These are phyloP conservation scores for Ctenodactylus gundi DNA, from an alignment of 2,113 vertebrate genomes.

Conservation along the genomic window DNA sequence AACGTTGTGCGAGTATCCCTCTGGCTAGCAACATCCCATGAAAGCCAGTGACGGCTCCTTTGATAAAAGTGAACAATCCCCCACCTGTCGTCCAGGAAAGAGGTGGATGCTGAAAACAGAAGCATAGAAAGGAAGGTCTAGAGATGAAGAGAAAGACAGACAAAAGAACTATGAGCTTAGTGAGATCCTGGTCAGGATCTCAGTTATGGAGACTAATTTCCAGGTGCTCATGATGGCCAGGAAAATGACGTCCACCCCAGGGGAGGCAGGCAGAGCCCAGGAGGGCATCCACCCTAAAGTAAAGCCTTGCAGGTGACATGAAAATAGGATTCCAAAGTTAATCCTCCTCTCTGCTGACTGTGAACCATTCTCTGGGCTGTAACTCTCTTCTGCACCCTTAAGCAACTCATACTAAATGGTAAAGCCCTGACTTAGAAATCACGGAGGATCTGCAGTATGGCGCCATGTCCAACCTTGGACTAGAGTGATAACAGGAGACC, in stretches of 20 bases:
- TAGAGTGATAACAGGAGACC: not conserved
- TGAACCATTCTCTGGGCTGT: not conserved
- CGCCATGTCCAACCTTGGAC: not conserved
- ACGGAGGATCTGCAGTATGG: not conserved
- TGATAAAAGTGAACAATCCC: not conserved
- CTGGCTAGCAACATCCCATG: not conserved
- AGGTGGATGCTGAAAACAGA: not conserved
- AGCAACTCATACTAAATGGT: not conserved
- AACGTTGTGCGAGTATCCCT: not conserved
- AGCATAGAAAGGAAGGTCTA: not conserved
- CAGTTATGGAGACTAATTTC: not conserved
- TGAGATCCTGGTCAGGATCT: not conserved
- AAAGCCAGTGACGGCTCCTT: not conserved
- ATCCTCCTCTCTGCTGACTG: not conserved
- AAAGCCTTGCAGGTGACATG: not conserved
- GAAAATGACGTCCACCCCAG: not conserved
- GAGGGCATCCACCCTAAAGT: not conserved
- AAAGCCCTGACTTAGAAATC: not conserved
- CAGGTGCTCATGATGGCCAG: accelerated
- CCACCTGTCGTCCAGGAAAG: not conserved
- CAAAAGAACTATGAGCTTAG: not conserved
- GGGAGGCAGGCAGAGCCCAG: not conserved
- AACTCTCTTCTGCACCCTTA: not conserved
- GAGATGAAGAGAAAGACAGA: not conserved
- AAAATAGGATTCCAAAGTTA: not conserved